Conservation (phyloP, 2,888 invertebrate genomes). For the Drosophila melanosoma region DNA sequence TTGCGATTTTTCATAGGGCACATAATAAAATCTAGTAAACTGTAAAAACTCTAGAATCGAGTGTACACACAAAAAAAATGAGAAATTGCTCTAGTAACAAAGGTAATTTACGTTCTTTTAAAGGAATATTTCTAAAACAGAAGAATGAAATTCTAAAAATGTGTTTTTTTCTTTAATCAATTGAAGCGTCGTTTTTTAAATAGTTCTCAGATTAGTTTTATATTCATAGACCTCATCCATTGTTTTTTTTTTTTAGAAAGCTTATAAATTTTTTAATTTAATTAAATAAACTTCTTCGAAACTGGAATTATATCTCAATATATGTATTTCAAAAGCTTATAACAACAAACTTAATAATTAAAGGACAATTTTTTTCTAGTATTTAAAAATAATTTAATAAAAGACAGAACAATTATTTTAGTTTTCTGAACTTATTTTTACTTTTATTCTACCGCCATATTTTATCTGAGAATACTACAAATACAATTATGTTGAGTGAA, state of each 20-base stretch:
- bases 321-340: neutral
- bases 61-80: neutral
- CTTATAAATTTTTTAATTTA: neutral
- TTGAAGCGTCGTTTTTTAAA: neutral
- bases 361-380: neutral
- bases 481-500: neutral
- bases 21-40: neutral
- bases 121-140: neutral
- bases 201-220: neutral
- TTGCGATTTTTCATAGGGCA: constrained; percentile 7
- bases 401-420: neutral
- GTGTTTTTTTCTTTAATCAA: neutral
- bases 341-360: neutral
- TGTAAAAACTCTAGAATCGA: neutral
- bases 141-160: neutral
- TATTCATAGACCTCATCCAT: neutral
- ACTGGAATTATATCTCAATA: neutral
- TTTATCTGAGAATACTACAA: neutral
- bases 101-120: too few species aligned
- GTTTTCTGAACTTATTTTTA: neutral
- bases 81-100: too few species aligned
- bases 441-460: neutral
- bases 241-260: neutral
- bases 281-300: neutral
- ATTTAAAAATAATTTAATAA: neutral